These are phyloP conservation scores for Horisme vitalbata DNA, from an alignment of 2,888 invertebrate species.

Conservation along the genomic window DNA sequence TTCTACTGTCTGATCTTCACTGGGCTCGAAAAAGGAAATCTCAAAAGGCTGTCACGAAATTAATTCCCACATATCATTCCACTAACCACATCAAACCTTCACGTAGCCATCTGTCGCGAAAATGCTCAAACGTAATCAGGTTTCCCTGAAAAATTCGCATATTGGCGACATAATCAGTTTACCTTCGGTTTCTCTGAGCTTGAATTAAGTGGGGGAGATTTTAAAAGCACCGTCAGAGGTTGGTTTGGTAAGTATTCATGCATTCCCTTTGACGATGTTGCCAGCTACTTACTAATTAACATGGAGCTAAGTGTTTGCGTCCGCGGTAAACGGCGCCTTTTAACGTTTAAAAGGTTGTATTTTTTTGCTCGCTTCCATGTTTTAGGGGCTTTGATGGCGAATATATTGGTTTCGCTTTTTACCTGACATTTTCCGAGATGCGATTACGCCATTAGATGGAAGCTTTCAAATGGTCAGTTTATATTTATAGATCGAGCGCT, in stretches of 20 bases:
- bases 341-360: slow-evolving; percentile 77
- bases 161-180: slow-evolving; percentile 77
- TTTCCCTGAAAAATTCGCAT: slow-evolving; percentile 66
- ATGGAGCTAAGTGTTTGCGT: slow-evolving; percentile 81
- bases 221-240: slow-evolving; percentile 77
- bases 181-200: slow-evolving; percentile 75
- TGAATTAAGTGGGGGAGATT: slow-evolving; percentile 73
- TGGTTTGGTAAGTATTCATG: slow-evolving; percentile 77
- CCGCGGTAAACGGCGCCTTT: slow-evolving; percentile 81
- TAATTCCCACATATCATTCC: slow-evolving; percentile 15
- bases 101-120: slow-evolving; percentile 28
- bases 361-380: slow-evolving; percentile 66
- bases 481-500: slow-evolving; percentile 28
- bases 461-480: slow-evolving; percentile 35
- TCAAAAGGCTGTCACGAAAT: slow-evolving; percentile 1
- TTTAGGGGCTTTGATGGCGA: slow-evolving; percentile 72
- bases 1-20: no score
- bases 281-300: slow-evolving; percentile 81
- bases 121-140: slow-evolving; percentile 48
- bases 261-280: slow-evolving; percentile 81
- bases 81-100: slow-evolving; percentile 16
- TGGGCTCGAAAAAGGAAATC: no score
- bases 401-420: slow-evolving; percentile 72
- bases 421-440: slow-evolving; percentile 62
- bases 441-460: slow-evolving; percentile 60